Conservation (phyloP, 92 coral and sea anemone species). For the Phenganax marumi region DNA sequence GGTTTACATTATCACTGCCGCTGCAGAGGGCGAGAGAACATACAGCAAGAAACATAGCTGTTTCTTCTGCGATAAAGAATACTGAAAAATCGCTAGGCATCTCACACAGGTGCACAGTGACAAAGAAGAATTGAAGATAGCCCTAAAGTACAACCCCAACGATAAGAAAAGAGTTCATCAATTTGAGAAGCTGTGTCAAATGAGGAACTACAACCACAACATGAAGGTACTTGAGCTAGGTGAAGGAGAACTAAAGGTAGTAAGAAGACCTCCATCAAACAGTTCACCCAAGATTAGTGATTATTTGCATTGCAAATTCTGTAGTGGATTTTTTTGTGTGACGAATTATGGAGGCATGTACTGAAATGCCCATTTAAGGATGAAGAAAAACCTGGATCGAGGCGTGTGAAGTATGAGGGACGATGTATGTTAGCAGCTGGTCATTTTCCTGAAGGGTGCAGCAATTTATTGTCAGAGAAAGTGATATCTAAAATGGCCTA, state of each 20-base stretch:
- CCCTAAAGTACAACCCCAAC: background rate
- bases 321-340: constrained; percentile 33
- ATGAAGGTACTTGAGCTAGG: constrained; percentile 38
- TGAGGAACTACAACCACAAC: constrained; percentile 46
- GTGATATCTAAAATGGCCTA: constrained; percentile 37
- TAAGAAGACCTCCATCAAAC: constrained; percentile 18
- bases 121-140: constrained; percentile 14
- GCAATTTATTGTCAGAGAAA: background rate
- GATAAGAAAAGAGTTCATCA: constrained; percentile 19
- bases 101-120: background rate
- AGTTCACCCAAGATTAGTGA: background rate
- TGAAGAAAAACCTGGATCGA: background rate
- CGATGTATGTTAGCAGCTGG: background rate
- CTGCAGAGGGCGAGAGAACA: too few species aligned
- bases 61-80: background rate
- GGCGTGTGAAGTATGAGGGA: constrained; percentile 1
- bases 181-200: constrained; percentile 23
- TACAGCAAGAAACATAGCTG: background rate
- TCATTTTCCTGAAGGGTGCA: background rate
- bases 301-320: constrained; percentile 34
- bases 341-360: constrained; percentile 34
- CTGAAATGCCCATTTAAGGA: constrained; percentile 16
- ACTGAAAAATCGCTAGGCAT: background rate
- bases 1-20: too few species aligned
- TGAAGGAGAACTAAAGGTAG: constrained; percentile 38